Conservation (phyloP, 2,113 vertebrate species). For the Petromus typicus region DNA sequence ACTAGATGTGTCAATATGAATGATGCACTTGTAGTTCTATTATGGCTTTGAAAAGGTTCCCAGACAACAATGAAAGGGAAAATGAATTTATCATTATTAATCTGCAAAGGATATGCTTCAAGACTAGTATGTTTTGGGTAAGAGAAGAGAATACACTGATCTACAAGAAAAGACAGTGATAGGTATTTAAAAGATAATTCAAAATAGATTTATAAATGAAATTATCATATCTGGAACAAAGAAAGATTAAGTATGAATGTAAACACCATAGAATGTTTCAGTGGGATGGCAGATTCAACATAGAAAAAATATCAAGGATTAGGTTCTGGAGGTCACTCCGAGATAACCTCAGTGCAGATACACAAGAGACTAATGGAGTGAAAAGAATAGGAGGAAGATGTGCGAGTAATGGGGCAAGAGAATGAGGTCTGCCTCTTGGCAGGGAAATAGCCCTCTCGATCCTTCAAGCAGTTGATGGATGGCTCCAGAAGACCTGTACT, state of each 20-base stretch:
- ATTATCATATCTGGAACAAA: constrained; percentile 32
- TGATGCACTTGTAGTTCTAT: not conserved
- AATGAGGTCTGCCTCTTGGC: not conserved
- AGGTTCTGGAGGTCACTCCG: not conserved
- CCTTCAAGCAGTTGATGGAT: not conserved
- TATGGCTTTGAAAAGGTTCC: not conserved
- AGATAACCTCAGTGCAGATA: not conserved
- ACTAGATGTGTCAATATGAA: not conserved
- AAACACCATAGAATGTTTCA: not conserved
- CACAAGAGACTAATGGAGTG: constrained; percentile 40
- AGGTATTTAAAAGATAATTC: not conserved
- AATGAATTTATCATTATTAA: not conserved
- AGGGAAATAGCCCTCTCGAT: not conserved
- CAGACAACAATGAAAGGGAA: not conserved
- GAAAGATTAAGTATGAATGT: not conserved
- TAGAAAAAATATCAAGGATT: not conserved
- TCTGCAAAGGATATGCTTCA: not conserved
- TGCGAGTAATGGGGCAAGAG: not conserved
- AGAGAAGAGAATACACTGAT: not conserved
- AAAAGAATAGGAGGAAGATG: not conserved
- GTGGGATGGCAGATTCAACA: not conserved
- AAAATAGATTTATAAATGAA: constrained; percentile 11
- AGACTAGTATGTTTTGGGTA: not conserved
- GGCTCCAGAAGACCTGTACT: not conserved
- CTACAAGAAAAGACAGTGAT: not conserved